phyloP scores from a whole-genome alignment of 2,888 invertebrate genomes.

The Macrosiphum euphorbiae region DNA sequence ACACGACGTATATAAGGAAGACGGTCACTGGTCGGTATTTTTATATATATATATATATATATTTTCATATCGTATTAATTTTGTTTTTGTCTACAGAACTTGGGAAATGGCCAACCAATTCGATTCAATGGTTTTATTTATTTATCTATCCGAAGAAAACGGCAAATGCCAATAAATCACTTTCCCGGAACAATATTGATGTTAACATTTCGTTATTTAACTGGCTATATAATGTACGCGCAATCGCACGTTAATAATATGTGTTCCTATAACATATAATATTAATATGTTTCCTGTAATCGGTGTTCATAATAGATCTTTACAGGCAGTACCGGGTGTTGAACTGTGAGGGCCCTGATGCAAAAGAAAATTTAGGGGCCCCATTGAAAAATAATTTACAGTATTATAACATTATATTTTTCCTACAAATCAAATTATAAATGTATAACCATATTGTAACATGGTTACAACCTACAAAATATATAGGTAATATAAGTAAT shows the following conservation, averaged over 20 bases:
- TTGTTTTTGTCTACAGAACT: not conserved
- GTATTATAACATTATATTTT: too few relatives aligned
- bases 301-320: not conserved
- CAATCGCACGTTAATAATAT: not conserved
- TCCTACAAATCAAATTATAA: too few relatives aligned
- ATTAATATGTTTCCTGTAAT: too few relatives aligned
- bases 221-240: not conserved
- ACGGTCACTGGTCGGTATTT: not conserved
- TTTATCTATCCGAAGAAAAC: not conserved
- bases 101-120: conserved; percentile 18
- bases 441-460: too few relatives aligned
- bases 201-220: not conserved
- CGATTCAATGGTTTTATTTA: not conserved
- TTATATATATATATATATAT: not conserved
- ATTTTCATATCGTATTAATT: conserved; percentile 22
- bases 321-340: not conserved
- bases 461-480: too few relatives aligned
- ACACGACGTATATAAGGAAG: not conserved
- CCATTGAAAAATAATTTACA: too few relatives aligned
- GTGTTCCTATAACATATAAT: not conserved
- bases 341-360: too few relatives aligned
- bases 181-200: not conserved
- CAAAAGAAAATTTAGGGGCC: too few relatives aligned
- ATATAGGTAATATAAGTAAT: too few relatives aligned
- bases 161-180: not conserved